phyloP scores from a whole-genome alignment of 2,797 vertebrate species.

The Prionace glauca region DNA sequence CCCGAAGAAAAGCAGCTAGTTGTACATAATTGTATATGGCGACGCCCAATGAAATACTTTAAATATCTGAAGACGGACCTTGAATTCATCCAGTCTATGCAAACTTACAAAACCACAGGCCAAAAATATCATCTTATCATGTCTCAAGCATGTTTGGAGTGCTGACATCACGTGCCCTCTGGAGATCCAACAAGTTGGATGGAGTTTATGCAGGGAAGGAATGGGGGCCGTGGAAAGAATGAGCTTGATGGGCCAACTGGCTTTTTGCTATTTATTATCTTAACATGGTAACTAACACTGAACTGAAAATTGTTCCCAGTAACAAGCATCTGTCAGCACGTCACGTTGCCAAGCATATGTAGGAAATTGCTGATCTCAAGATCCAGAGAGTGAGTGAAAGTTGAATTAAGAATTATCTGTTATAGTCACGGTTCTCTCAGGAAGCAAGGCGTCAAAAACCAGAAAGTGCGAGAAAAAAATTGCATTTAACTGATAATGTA shows the following conservation, averaged over 20 bases:
- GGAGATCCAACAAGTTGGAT: not conserved
- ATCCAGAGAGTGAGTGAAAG: not conserved
- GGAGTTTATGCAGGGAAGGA: not conserved
- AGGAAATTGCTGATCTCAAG: slow-evolving; percentile 19
- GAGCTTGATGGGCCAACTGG: not conserved
- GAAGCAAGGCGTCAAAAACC: not conserved
- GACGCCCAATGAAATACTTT: not conserved
- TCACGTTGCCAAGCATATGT: not conserved
- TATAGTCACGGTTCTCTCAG: not conserved
- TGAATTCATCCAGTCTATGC: not conserved
- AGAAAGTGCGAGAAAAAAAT: not conserved
- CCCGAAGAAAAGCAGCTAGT: not conserved
- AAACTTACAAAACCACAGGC: not conserved
- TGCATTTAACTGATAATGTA: slow-evolving; percentile 1
- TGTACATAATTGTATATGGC: not conserved
- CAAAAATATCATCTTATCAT: not conserved
- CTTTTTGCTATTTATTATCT: slow-evolving; percentile 21
- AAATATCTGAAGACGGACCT: not conserved
- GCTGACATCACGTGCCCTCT: not conserved
- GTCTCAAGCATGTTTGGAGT: not conserved
- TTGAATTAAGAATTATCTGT: not conserved
- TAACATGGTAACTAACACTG: not conserved
- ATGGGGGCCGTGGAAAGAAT: not conserved
- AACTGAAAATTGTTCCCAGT: slow-evolving; percentile 5
- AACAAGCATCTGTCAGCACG: not conserved